A percentile compares a stretch with the other conserved stretches of the same genome.
Conservation (phyloP, 2,113 vertebrate species). For the Nothobranchius furzeri region DNA sequence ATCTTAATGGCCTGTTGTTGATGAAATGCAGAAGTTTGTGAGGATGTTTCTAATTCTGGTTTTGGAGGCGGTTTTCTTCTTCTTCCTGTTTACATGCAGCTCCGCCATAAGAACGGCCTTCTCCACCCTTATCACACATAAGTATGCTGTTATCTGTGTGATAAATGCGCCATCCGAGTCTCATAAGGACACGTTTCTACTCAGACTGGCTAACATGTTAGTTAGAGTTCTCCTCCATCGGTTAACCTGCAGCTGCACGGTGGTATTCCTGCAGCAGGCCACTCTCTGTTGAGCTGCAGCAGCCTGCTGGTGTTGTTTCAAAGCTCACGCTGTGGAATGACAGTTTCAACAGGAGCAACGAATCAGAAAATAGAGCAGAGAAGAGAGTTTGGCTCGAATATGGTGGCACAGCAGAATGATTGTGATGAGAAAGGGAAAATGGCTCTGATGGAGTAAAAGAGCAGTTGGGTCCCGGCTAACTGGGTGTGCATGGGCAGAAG, state of each 20-base stretch:
- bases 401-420: too few relatives aligned
- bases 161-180: too few relatives aligned
- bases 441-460: slow-evolving; percentile 26
- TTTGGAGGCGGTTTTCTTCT: too few relatives aligned
- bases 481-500: not conserved
- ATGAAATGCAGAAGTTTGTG: too few relatives aligned
- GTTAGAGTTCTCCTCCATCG: too few relatives aligned
- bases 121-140: too few relatives aligned
- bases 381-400: slow-evolving; percentile 5
- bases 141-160: too few relatives aligned
- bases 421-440: slow-evolving; percentile 2
- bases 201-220: too few relatives aligned
- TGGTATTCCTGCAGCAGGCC: not conserved
- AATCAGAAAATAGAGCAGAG: slow-evolving; percentile 3
- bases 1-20: too few relatives aligned
- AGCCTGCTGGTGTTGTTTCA: not conserved
- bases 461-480: slow-evolving; percentile 10
- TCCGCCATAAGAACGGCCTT: not conserved
- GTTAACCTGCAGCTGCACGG: not conserved
- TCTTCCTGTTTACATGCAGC: too few relatives aligned
- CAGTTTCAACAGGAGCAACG: not conserved
- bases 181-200: too few relatives aligned
- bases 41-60: too few relatives aligned
- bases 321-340: not conserved
- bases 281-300: slow-evolving; percentile 1